phyloP scores from a whole-genome alignment of 2,888 invertebrate genomes.

The Tenodera sinensis region DNA sequence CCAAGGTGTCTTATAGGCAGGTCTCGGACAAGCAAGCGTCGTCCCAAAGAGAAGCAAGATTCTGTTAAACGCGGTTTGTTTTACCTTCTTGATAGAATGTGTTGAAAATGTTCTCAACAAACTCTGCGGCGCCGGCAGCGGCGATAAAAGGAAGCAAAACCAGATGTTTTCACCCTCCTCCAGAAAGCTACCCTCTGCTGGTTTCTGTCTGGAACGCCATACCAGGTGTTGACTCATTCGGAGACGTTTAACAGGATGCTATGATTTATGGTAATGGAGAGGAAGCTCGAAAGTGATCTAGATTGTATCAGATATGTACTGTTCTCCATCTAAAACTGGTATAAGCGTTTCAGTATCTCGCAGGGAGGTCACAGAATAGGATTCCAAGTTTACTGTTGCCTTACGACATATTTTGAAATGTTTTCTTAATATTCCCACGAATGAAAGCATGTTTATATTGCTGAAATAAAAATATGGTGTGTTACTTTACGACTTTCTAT shows the following conservation, averaged over 20 bases:
- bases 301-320: no score
- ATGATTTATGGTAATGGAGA: background rate
- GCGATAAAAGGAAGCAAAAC: background rate
- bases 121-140: background rate
- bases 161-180: background rate
- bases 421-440: no score
- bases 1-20: no score
- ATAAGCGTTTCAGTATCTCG: no score
- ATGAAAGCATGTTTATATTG: no score
- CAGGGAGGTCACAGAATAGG: no score
- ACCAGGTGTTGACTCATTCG: background rate
- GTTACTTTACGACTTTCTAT: no score
- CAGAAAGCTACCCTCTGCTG: background rate
- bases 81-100: background rate
- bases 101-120: background rate
- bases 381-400: no score
- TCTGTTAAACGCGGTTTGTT: background rate
- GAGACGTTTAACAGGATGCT: background rate
- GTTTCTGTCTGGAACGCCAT: background rate
- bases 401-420: no score
- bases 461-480: no score
- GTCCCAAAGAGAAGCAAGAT: background rate
- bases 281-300: background rate
- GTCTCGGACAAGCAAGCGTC: no score
- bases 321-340: no score